Conservation (phyloP, 2,797 vertebrate genomes). For the Danio albolineatus region DNA sequence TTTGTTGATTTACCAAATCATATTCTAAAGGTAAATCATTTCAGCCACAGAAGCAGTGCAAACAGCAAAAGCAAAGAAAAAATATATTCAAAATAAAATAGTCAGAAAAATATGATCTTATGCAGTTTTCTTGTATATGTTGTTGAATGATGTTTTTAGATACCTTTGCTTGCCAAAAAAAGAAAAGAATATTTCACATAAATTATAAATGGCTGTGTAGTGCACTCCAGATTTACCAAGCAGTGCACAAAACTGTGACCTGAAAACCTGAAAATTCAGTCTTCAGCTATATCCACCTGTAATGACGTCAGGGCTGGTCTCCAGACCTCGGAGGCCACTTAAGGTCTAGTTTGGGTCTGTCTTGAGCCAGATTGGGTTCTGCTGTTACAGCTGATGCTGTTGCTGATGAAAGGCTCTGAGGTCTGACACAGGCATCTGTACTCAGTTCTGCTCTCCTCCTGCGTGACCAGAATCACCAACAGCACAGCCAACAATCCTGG, state of each 20-base stretch:
- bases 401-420: conserved; percentile 43
- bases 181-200: not conserved
- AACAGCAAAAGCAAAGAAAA: not conserved
- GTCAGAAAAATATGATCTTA: not conserved
- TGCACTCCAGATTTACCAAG: not conserved
- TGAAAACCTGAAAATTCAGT: not conserved
- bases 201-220: not conserved
- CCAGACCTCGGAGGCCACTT: not conserved
- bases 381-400: conserved; percentile 30
- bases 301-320: conserved; percentile 1
- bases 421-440: conserved; percentile 44
- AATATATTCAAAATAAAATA: not conserved
- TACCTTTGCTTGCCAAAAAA: not conserved
- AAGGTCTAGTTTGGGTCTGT: conserved; percentile 29
- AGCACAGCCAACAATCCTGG: conserved; percentile 28
- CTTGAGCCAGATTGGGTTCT: conserved; percentile 15
- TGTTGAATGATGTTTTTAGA: not conserved
- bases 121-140: not conserved
- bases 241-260: not conserved
- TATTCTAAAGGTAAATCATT: not conserved
- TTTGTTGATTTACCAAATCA: too few species aligned
- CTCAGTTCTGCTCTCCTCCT: conserved; percentile 18
- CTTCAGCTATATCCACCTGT: not conserved
- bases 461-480: conserved; percentile 51
- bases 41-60: not conserved